These are phyloP conservation scores for Labrus mixtus DNA, from an alignment of 2,113 vertebrate genomes.

Conservation along the genomic window DNA sequence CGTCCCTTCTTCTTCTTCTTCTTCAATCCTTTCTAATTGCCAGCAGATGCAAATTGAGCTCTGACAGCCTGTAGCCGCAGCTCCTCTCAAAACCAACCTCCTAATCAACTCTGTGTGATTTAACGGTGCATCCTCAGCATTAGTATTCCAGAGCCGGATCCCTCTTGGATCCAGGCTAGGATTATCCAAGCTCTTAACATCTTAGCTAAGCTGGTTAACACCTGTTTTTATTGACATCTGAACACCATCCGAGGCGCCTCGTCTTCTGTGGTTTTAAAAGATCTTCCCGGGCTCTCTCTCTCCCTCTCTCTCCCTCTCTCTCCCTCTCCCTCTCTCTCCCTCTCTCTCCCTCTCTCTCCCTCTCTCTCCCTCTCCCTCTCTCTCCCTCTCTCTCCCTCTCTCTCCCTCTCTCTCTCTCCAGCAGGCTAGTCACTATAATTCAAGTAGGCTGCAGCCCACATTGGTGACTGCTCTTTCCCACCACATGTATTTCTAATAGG, in stretches of 20 bases:
- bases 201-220: slow-evolving; percentile 85
- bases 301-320: too few species aligned
- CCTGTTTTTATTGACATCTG: slow-evolving; percentile 86
- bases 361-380: slow-evolving; percentile 14
- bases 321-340: too few species aligned
- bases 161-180: slow-evolving; percentile 74
- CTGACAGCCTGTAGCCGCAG: slow-evolving; percentile 42
- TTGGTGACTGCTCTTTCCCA: slow-evolving; percentile 56
- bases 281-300: slow-evolving; percentile 51
- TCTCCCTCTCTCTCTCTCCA: slow-evolving; percentile 19
- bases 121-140: slow-evolving; percentile 70
- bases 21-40: slow-evolving; percentile 33
- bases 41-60: slow-evolving; percentile 43
- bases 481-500: slow-evolving; percentile 23
- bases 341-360: background rate
- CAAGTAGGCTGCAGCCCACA: slow-evolving; percentile 38
- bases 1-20: slow-evolving; percentile 30
- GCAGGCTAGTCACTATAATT: slow-evolving; percentile 40
- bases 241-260: slow-evolving; percentile 62
- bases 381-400: too few species aligned
- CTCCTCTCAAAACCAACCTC: slow-evolving; percentile 45
- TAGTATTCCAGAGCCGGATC: slow-evolving; percentile 79
- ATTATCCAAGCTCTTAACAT: slow-evolving; percentile 83
- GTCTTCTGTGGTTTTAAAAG: slow-evolving; percentile 66
- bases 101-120: slow-evolving; percentile 65